These are phyloP conservation scores for Platypus cylindrus DNA, from an alignment of 2,888 invertebrate genomes.

Conservation along the genomic window DNA sequence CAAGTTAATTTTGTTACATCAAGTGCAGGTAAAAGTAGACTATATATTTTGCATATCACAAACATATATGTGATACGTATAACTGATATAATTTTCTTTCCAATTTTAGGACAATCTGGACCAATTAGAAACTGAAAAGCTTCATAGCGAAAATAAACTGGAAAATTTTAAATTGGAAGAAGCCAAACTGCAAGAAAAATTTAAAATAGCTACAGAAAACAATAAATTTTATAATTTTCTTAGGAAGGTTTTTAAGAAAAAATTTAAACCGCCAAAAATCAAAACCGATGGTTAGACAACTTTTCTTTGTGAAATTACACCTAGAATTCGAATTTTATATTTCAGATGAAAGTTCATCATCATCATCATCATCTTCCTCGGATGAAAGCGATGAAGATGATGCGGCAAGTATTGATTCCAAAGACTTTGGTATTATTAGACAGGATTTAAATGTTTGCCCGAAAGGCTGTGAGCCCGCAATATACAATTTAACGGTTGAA, in stretches of 20 bases:
- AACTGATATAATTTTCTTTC: neutral
- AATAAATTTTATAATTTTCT: conserved; percentile 71
- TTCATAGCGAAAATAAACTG: conserved; percentile 36
- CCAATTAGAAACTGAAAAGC: conserved; percentile 41
- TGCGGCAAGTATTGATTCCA: conserved; percentile 47
- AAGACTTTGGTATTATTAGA: conserved; percentile 51
- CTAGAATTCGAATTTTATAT: neutral
- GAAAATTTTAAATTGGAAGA: conserved; percentile 37
- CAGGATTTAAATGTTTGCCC: conserved; percentile 63
- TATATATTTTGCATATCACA: neutral
- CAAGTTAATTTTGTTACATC: conserved; percentile 33
- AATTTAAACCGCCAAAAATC: conserved; percentile 57
- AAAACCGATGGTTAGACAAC: conserved; percentile 35
- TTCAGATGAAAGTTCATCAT: conserved; percentile 25
- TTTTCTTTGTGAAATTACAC: neutral
- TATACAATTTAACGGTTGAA: conserved; percentile 55
- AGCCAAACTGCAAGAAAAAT: conserved; percentile 40
- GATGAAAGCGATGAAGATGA: conserved; percentile 47
- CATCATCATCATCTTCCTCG: conserved; percentile 40
- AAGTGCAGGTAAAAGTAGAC: conserved; percentile 31
- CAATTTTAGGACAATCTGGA: conserved; percentile 35
- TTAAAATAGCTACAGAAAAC: conserved; percentile 44
- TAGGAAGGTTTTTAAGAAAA: conserved; percentile 70
- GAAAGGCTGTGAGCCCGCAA: conserved; percentile 50
- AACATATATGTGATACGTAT: neutral